These are phyloP conservation scores for Portunus trituberculatus DNA, from an alignment of 1,140 invertebrate genomes.

Conservation along the genomic window DNA sequence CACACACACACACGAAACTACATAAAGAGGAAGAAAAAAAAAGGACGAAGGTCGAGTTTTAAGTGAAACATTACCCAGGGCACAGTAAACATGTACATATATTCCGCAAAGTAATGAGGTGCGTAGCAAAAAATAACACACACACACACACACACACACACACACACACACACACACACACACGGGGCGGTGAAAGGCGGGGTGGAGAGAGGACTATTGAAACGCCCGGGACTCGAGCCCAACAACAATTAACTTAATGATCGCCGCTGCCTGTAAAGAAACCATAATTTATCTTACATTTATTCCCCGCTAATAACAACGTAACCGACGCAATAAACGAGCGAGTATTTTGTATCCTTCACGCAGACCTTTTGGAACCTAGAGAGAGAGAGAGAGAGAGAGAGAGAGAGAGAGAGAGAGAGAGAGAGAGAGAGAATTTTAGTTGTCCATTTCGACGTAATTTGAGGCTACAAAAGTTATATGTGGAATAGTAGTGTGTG, in stretches of 20 bases:
- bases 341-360: slow-evolving; percentile 48
- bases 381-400: background rate
- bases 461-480: background rate
- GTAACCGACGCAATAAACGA: slow-evolving; percentile 60
- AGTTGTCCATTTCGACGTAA: background rate
- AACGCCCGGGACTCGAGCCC: slow-evolving; percentile 47
- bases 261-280: slow-evolving; percentile 59
- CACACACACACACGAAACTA: no score
- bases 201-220: slow-evolving; percentile 41
- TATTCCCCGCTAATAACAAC: slow-evolving; percentile 63
- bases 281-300: slow-evolving; percentile 64
- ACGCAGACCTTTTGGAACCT: background rate
- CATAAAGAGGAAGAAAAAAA: no score
- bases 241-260: slow-evolving; percentile 61
- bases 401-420: background rate
- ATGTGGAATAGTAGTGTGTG: no score
- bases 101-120: no score
- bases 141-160: slow-evolving; percentile 30
- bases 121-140: background rate
- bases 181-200: background rate
- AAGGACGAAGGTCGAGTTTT: no score
- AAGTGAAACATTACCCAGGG: no score
- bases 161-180: background rate
- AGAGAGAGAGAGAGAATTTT: background rate
- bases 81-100: no score